These are phyloP conservation scores for Meloidogyne floridensis DNA, from an alignment of 1,140 invertebrate species.

Conservation along the genomic window DNA sequence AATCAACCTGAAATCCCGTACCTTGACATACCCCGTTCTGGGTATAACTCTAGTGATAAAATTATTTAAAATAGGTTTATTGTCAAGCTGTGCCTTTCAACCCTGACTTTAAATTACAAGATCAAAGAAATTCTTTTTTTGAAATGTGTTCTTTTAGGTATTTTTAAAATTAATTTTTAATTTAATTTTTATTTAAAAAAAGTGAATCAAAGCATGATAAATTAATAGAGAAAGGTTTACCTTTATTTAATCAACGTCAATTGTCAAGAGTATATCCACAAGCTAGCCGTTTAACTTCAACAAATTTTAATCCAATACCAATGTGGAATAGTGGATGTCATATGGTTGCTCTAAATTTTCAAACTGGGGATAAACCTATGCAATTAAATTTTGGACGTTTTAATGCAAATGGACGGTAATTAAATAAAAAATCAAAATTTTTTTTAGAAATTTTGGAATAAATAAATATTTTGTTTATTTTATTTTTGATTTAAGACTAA, in stretches of 20 bases:
- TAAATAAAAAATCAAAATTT: background rate
- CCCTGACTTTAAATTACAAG: conserved; percentile 54
- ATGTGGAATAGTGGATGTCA: conserved; percentile 94
- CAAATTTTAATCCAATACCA: conserved; percentile 90
- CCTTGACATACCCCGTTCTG: too few relatives aligned
- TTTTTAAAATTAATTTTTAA: background rate
- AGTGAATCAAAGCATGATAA: conserved; percentile 64
- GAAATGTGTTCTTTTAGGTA: conserved; percentile 64
- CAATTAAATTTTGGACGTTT: conserved; percentile 64
- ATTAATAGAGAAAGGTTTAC: conserved; percentile 57
- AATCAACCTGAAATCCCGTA: too few relatives aligned
- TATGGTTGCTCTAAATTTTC: conserved; percentile 72
- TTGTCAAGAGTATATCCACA: conserved; percentile 88
- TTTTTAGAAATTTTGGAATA: background rate
- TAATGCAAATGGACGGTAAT: conserved; percentile 41
- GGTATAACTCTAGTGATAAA: background rate
- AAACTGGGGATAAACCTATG: conserved; percentile 62
- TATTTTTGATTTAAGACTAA: background rate
- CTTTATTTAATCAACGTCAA: conserved; percentile 56
- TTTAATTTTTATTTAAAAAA: background rate
- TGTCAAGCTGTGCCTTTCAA: conserved; percentile 64
- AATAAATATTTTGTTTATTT: background rate
- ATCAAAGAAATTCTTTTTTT: conserved; percentile 52
- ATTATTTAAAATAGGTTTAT: conserved; percentile 28
- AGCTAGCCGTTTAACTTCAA: conserved; percentile 89